Base-by-base conservation (phyloP, 2,888 invertebrate species). In the Leptarthrus brevirostris region DNA sequence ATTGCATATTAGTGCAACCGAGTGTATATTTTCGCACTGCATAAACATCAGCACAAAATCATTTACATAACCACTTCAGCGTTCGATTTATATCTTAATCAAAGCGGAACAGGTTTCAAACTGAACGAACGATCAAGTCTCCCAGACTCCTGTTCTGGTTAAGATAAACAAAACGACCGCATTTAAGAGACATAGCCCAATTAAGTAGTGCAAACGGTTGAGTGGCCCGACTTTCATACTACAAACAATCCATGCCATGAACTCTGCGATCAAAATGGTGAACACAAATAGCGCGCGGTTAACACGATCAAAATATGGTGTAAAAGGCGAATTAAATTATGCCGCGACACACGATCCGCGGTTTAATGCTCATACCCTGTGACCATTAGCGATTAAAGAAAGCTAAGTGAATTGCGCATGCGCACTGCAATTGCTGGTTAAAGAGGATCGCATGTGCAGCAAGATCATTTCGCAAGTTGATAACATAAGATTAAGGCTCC, bases 51-150 rank as follows among this genome's bases (percentile, higher is more conserved):
- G 20, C 20, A 36, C 58, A 20, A 40, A n/a, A 16, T 12, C 47
- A 47, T 66, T 66, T 66, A 49, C 66, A 66, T 49, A 49, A 18
- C 47, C 16, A 16, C 30, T 66, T 49, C 6, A 44, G 26, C 47
- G 58, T 3, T 12, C 49, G 69, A 69, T 69, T 69, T 69, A 69
- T 69, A 69, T 69, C 69, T 69, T 66, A 66, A 66, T 66, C 66
- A 49, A 26, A 16, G 20, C 5, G 16, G 20, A 58, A 58, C 58
- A 58, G 58, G 58, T 58, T 58, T 26, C 36, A n/a, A n/a, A n/a
- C n/a, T n/a, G n/a, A n/a, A n/a, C n/a, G 20, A 3, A 6, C 24
- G 12, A 22, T 2, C 53, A 4, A 10, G 22, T 22, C n/a, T n/a
- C n/a, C 53, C 53, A 12, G 10, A 20, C 5, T 30, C 34, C 12